These are phyloP conservation scores for Ploceus nigricollis DNA, from an alignment of 2,113 vertebrate species.

Conservation along the genomic window DNA sequence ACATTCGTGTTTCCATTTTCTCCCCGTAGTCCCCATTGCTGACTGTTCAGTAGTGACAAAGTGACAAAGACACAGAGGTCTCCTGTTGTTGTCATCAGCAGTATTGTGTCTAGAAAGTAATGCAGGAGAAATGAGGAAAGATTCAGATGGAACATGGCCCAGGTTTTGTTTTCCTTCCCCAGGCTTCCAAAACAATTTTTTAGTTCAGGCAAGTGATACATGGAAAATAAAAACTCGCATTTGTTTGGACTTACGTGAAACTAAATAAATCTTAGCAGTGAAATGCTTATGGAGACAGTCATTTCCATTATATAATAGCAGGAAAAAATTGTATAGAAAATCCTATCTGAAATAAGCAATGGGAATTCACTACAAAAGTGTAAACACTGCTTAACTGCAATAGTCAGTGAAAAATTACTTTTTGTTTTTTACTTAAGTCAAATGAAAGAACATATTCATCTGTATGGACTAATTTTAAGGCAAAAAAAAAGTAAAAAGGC, in stretches of 20 bases:
- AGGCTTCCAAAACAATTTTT: neutral
- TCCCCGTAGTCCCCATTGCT: neutral
- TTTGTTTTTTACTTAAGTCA: neutral
- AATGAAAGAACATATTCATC: neutral
- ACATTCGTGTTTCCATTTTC: rapidly evolving
- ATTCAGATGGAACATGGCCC: neutral
- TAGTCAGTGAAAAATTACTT: neutral
- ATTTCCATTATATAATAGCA: neutral
- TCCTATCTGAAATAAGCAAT: neutral
- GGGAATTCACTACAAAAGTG: neutral
- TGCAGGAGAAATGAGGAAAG: neutral
- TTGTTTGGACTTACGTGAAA: neutral
- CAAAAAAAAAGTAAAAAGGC: rapidly evolving
- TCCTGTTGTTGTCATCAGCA: neutral
- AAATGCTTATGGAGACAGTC: neutral
- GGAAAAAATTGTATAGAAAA: neutral
- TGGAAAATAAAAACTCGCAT: neutral
- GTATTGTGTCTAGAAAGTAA: neutral
- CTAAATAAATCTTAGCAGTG: neutral
- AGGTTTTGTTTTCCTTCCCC: neutral
- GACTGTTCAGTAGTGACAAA: neutral
- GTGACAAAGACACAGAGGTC: neutral
- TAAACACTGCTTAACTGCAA: neutral
- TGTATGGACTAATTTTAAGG: neutral
- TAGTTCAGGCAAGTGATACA: neutral